Evolutionary conservation across 2,797 vertebrate genomes (phyloP), one percentile per base, ranked within the genome.

Genomic region (Furcifer pardalis): DNA sequence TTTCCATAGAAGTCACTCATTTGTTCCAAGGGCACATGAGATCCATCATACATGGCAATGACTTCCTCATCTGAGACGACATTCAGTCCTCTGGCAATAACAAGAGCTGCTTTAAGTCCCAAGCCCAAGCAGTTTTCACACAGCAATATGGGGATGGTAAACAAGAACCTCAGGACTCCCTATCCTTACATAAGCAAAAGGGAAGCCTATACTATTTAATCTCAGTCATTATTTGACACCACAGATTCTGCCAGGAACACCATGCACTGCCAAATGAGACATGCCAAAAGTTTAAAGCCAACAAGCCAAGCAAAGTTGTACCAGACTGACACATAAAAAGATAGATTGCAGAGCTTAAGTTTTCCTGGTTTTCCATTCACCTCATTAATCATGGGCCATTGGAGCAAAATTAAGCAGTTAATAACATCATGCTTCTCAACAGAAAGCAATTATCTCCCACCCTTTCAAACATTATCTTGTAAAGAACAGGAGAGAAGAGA

Each of bases 1-100:
- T 99, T 99, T 90, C 99, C 98, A 69, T 99, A 99, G 85, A 99
- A 99, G 94, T 99, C 99, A 37, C 99, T 99, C 99, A 99, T 99
- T 92, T 97, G 98, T 86, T 99, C 99, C 77, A 99, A 94, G 77
- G 99, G 98, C 35, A 99, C 97, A 0, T 99, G 99, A 60, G 96
- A 97, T 15, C 98, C 98, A 93, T 99, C 98, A 2, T 99, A 99
- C 98, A 99, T 98, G 68, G 98, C 98, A 75, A 98, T 97, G 52
- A 99, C 98, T 93, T 99, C 98, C 78, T 98, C 97, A 59, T 99
- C 98, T 0, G 97, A 93, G 75, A 99, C 98, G 72, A 98, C 97
- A 37, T 97, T 95, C 94, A 99, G 97, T 89, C 99, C 99, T 94
- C 99, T 99, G 92, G 30, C 87, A 85, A 92, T 62, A 90, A 87